phyloP scores from a whole-genome alignment of 2,888 invertebrate species.

The Apocheima hispidaria region DNA sequence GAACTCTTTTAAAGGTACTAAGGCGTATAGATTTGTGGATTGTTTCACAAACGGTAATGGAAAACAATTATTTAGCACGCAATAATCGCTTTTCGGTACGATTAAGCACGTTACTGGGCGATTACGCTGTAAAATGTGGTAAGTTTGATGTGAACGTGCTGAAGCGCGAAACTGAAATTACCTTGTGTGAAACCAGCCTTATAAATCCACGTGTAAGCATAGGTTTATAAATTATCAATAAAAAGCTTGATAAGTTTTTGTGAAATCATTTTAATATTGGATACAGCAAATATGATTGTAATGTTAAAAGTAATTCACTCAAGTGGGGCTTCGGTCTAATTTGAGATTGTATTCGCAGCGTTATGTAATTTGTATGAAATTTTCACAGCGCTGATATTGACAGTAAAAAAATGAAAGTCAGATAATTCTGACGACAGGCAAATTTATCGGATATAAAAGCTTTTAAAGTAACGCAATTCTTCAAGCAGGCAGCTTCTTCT shows the following conservation, averaged over 20 bases:
- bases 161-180: neutral
- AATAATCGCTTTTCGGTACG: constrained; percentile 10
- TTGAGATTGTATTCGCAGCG: too few species aligned
- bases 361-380: too few species aligned
- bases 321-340: too few species aligned
- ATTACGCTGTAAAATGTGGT: constrained; percentile 18
- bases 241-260: neutral
- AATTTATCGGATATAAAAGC: too few species aligned
- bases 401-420: too few species aligned
- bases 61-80: neutral
- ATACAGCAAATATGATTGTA: neutral
- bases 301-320: neutral
- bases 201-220: constrained; percentile 4
- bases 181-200: constrained; percentile 10
- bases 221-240: neutral
- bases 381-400: too few species aligned
- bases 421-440: too few species aligned
- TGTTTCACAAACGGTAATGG: neutral
- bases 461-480: too few species aligned
- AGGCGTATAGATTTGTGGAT: constrained; percentile 2
- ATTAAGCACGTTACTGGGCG: constrained; percentile 13
- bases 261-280: neutral
- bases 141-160: constrained; percentile 13
- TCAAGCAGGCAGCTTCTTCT: too few species aligned
- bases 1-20: neutral